A percentile compares a stretch with the other conserved stretches of the same genome.
phyloP scores from a whole-genome alignment of 2,888 invertebrate genomes.

The Rhagium mordax region DNA sequence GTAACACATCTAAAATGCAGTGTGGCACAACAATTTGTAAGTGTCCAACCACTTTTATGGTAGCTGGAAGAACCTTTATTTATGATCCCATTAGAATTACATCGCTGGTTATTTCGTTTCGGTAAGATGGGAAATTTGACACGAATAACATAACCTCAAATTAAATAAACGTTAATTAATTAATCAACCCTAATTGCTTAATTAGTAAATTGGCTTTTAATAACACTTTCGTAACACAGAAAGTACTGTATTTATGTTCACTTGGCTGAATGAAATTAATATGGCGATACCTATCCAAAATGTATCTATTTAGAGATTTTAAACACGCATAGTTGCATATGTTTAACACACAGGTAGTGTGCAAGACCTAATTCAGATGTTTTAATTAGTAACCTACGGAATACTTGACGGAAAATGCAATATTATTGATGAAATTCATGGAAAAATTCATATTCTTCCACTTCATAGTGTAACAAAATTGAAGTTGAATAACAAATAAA shows the following conservation, averaged over 20 bases:
- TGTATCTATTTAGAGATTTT: too few species aligned
- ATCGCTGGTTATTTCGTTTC: conserved; percentile 25
- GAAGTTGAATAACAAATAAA: too few species aligned
- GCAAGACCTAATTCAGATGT: too few species aligned
- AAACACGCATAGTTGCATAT: too few species aligned
- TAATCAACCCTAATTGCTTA: conserved; percentile 55
- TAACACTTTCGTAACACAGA: conserved; percentile 41
- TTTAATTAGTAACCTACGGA: too few species aligned
- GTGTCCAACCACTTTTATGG: conserved; percentile 28
- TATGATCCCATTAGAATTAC: conserved; percentile 30
- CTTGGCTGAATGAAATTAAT: conserved; percentile 2
- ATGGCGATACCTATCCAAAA: not conserved
- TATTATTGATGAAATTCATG: too few species aligned
- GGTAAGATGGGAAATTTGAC: conserved; percentile 46
- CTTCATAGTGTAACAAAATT: too few species aligned
- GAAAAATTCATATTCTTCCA: too few species aligned
- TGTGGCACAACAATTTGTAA: conserved; percentile 34
- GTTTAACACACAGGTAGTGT: too few species aligned
- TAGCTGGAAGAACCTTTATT: conserved; percentile 28
- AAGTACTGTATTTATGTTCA: not conserved
- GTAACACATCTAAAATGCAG: conserved; percentile 26
- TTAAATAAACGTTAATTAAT: conserved; percentile 50
- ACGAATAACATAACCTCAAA: conserved; percentile 49
- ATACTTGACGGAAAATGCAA: too few species aligned
- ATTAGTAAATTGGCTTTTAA: conserved; percentile 55